Evolutionary conservation across 2,888 invertebrate species (phyloP), one percentile per base, ranked within the genome.

Genomic region (Lasioglossum oenotherae): DNA sequence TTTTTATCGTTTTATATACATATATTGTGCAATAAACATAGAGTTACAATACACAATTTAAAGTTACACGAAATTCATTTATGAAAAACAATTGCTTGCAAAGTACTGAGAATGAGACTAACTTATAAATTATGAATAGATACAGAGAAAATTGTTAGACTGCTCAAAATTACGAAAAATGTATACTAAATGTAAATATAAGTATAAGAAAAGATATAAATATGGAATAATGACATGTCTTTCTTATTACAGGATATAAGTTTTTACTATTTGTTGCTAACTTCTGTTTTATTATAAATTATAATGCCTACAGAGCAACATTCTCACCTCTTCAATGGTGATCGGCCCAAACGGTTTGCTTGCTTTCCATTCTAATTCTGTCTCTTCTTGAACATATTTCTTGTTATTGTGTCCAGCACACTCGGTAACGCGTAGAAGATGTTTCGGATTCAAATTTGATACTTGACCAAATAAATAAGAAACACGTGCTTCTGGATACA

Each of bases 291-390:
- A 41, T 80, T 57, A 90, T 41, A 81, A 16, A 83, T 57, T 86
- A 77, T 89, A 88, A 88, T 92, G 87, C 71, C 93, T 92, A 80
- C 91, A 91, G 74, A 92, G 78, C 67, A 93, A 90, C 92, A 92
- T 92, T 83, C 92, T 93, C 90, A 94, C 94, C 93, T 95, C 94
- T 91, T 95, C 93, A 76, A 92, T 88, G 79, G 94, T 95, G 41
- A 94, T 90, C 0, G 95, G 94, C 14, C 94, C 94, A 81, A 92
- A 92, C 14, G 90, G 83, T 76, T 87, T 86, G 0, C 78, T 71
- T 31, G 81, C 16, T 12, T 73, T 76, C 82, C 82, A 82, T 73
- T 91, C 79, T 35, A 64, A 19, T 1, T 87, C 73, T 38, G 69
- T 74, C 41, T 80, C 81, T 76, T 80, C 82, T 38, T 84, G 69